These are phyloP conservation scores for Onychorhynchus coronatus DNA, from an alignment of 2,113 vertebrate genomes.

Conservation along the genomic window DNA sequence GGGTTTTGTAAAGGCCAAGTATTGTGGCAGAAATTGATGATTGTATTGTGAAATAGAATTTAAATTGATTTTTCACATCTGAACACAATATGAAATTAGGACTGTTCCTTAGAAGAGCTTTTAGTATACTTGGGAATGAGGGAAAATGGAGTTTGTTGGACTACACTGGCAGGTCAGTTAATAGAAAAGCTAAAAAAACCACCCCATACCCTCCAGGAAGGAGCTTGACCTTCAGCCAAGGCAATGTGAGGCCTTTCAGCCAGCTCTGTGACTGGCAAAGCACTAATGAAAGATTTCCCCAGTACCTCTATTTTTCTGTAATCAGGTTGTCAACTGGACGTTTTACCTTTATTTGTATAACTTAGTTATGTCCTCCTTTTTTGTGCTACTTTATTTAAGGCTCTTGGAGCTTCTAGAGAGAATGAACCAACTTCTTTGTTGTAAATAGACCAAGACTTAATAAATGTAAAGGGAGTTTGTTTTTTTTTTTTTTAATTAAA, in stretches of 20 bases:
- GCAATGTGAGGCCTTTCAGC: not conserved
- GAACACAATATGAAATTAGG: not conserved
- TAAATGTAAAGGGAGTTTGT: not conserved
- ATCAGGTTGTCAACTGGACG: not conserved
- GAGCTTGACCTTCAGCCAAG: not conserved
- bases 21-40: not conserved
- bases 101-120: not conserved
- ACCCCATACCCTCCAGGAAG: not conserved
- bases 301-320: not conserved
- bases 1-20: not conserved
- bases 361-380: not conserved
- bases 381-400: not conserved
- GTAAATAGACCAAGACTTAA: not conserved
- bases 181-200: not conserved
- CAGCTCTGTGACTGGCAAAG: not conserved
- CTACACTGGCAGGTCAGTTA: not conserved
- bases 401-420: not conserved
- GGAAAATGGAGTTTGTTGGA: not conserved
- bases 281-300: not conserved
- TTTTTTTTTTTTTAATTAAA: not conserved
- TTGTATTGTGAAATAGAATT: not conserved
- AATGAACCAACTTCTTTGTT: not conserved
- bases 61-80: not conserved
- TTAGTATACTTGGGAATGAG: not conserved
- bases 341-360: not conserved